phyloP scores from a whole-genome alignment of 2,888 invertebrate genomes.

The Byasa hedistus region DNA sequence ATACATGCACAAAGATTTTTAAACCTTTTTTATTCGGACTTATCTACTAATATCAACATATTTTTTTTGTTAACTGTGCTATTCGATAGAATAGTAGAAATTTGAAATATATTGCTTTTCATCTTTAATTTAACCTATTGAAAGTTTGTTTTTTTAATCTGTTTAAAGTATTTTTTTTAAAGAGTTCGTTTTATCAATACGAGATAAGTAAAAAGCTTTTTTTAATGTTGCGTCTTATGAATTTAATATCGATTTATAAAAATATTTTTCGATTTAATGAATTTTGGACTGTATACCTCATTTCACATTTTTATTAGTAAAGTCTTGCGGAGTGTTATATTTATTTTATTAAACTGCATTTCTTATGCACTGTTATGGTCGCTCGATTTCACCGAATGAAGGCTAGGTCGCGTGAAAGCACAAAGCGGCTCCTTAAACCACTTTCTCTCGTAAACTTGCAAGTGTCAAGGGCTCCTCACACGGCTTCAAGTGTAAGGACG shows the following conservation, averaged over 20 bases:
- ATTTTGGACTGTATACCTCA: too few species aligned
- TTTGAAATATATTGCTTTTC: too few species aligned
- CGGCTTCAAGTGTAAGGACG: slow-evolving; percentile 33
- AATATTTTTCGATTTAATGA: too few species aligned
- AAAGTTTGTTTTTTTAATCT: too few species aligned
- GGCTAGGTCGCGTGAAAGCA: slow-evolving; percentile 12
- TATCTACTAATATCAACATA: neutral
- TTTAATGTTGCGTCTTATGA: too few species aligned
- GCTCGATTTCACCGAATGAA: slow-evolving; percentile 6
- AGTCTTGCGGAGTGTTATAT: neutral
- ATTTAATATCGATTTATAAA: too few species aligned
- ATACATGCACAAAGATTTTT: neutral
- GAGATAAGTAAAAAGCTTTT: too few species aligned
- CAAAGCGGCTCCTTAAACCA: slow-evolving; percentile 9
- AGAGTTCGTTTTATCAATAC: too few species aligned
- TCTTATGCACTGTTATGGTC: neutral
- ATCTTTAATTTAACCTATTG: too few species aligned
- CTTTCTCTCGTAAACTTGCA: slow-evolving; percentile 24
- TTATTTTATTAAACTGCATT: neutral
- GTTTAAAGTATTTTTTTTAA: too few species aligned
- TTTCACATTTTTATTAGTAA: neutral
- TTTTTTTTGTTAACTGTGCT: neutral
- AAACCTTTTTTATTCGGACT: neutral
- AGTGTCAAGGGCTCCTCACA: slow-evolving; percentile 33
- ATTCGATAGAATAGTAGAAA: too few species aligned